Conservation (phyloP, 2,888 invertebrate species). For the Acronicta alni region DNA sequence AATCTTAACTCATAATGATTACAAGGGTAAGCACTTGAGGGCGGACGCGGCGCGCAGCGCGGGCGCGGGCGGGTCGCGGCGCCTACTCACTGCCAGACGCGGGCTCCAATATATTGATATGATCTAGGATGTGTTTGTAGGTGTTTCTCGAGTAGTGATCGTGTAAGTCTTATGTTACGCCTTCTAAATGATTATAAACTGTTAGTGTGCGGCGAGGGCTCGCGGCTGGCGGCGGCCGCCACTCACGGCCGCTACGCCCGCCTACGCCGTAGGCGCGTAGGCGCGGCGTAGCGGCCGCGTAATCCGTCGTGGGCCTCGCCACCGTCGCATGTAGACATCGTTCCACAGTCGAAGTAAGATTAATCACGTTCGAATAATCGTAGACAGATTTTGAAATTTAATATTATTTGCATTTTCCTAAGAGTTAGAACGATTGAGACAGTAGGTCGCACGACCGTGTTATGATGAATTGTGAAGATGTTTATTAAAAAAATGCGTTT, state of each 20-base stretch:
- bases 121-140: conserved; percentile 89
- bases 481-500: conserved; percentile 89
- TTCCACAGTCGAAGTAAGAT: conserved; percentile 85
- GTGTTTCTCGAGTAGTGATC: conserved; percentile 88
- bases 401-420: conserved; percentile 89
- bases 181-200: conserved; percentile 78
- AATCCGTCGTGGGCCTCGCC: conserved; percentile 54
- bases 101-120: conserved; percentile 86
- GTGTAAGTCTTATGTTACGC: conserved; percentile 87
- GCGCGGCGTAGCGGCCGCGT: conserved; percentile 58
- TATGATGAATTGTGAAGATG: conserved; percentile 88
- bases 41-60: conserved; percentile 57
- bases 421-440: conserved; percentile 88
- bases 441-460: conserved; percentile 89
- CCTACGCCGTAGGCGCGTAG: conserved; percentile 62
- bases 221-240: conserved; percentile 48
- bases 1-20: conserved; percentile 76
- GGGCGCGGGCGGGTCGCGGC: conserved; percentile 57
- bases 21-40: conserved; percentile 70
- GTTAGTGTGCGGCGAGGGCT: conserved; percentile 69
- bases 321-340: conserved; percentile 75
- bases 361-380: conserved; percentile 86
- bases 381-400: conserved; percentile 87
- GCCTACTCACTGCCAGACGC: conserved; percentile 78
- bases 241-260: conserved; percentile 45